These are phyloP conservation scores for Pseudocheirus occidentalis DNA, from an alignment of 2,797 vertebrate species.

Conservation along the genomic window DNA sequence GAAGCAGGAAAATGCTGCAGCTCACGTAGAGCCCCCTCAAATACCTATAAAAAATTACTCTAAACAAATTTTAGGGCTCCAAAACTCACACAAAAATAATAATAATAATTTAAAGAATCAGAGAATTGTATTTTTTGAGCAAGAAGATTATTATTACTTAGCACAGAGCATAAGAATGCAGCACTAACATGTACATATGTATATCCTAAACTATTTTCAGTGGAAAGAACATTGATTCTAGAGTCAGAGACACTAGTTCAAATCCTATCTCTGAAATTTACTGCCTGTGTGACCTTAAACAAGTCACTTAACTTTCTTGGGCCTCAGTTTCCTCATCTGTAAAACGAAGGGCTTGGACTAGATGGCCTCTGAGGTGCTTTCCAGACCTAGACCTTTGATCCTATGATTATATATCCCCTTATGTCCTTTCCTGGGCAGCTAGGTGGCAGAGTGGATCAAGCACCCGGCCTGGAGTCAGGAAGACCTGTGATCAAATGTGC, in stretches of 20 bases:
- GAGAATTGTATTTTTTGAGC: background rate
- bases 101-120: slow-evolving; percentile 28
- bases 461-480: background rate
- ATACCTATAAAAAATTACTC: no score
- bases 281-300: background rate
- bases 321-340: background rate
- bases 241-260: slow-evolving; percentile 21
- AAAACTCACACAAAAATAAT: no score
- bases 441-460: background rate
- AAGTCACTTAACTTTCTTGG: background rate
- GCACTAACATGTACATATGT: slow-evolving; percentile 29
- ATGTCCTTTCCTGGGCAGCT: background rate
- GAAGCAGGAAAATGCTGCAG: no score
- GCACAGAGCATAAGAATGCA: background rate
- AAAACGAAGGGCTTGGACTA: background rate
- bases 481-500: background rate
- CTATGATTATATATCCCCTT: background rate
- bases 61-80: no score
- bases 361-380: background rate
- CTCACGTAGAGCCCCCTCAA: no score
- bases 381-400: background rate
- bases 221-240: slow-evolving; percentile 5
- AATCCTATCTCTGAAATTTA: background rate
- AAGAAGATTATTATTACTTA: background rate
- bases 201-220: slow-evolving; percentile 34